These are phyloP conservation scores for Enteromius treurensis DNA, from an alignment of 2,797 vertebrate species.

Conservation along the genomic window DNA sequence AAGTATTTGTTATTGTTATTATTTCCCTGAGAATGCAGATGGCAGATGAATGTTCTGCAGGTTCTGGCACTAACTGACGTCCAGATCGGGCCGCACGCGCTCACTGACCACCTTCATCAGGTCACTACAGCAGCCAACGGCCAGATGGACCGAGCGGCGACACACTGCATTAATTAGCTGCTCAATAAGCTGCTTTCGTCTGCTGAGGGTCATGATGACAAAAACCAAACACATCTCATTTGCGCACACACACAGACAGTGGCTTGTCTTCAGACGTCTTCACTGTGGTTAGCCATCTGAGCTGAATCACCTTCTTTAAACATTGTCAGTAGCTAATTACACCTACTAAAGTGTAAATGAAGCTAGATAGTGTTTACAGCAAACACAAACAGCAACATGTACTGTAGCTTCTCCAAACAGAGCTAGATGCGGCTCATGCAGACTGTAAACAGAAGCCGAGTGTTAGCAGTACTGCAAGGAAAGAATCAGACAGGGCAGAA, in stretches of 20 bases:
- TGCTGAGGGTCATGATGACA: background rate
- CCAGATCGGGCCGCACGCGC: background rate
- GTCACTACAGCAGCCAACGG: background rate
- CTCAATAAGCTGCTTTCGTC: constrained; percentile 4
- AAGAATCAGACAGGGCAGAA: too few species aligned
- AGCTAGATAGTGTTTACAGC: background rate
- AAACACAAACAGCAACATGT: background rate
- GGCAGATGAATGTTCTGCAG: background rate
- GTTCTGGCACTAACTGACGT: background rate
- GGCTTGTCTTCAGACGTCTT: background rate
- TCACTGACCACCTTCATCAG: background rate
- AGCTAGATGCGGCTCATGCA: background rate
- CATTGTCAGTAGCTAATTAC: background rate
- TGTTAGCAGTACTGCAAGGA: background rate
- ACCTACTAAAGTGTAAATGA: background rate
- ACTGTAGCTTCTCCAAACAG: background rate
- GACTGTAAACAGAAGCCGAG: background rate
- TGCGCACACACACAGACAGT: background rate
- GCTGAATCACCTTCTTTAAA: background rate
- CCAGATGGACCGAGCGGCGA: background rate
- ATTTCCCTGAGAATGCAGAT: background rate
- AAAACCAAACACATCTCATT: background rate
- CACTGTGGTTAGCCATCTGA: background rate
- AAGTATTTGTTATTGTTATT: background rate
- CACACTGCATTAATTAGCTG: background rate